Evolutionary conservation across 2,113 vertebrate genomes (phyloP).

Genomic region (Tachysurus vachellii): DNA sequence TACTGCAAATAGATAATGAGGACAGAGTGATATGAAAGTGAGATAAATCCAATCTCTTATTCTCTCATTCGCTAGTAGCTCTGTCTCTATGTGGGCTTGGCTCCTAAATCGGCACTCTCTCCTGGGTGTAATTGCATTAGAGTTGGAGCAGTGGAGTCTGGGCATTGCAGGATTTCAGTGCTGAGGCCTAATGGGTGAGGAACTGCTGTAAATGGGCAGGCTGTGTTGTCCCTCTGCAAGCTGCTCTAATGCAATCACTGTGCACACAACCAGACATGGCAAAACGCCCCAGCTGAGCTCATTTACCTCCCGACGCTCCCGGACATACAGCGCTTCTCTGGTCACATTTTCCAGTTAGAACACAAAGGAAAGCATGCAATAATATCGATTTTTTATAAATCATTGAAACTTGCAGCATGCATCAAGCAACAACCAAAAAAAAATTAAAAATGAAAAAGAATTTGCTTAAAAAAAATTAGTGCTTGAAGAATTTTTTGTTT

Average conservation of each 20-base stretch:
- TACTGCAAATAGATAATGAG: constrained; percentile 54
- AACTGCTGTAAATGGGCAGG: constrained; percentile 38
- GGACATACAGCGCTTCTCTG: background rate
- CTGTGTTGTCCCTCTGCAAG: constrained; percentile 38
- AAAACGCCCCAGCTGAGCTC: constrained; percentile 19
- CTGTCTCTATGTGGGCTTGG: constrained; percentile 41
- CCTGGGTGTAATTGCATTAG: constrained; percentile 69
- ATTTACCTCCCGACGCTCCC: background rate
- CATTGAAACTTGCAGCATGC: background rate
- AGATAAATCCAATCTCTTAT: constrained; percentile 58
- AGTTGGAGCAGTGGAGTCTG: constrained; percentile 62
- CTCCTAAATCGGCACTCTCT: constrained; percentile 51
- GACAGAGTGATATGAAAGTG: constrained; percentile 60
- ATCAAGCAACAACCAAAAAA: background rate
- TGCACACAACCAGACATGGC: constrained; percentile 41
- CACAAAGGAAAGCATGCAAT: constrained; percentile 9
- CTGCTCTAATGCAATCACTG: constrained; percentile 65
- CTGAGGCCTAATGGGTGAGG: constrained; percentile 55
- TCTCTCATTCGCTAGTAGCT: constrained; percentile 17
- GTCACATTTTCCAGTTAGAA: constrained; percentile 10
- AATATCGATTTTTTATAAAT: background rate
- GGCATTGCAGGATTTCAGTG: constrained; percentile 56
- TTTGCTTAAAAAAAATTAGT: background rate
- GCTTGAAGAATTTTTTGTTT: background rate
- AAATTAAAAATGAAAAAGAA: background rate